phyloP scores from a whole-genome alignment of 2,113 vertebrate genomes.

The Pica pica region DNA sequence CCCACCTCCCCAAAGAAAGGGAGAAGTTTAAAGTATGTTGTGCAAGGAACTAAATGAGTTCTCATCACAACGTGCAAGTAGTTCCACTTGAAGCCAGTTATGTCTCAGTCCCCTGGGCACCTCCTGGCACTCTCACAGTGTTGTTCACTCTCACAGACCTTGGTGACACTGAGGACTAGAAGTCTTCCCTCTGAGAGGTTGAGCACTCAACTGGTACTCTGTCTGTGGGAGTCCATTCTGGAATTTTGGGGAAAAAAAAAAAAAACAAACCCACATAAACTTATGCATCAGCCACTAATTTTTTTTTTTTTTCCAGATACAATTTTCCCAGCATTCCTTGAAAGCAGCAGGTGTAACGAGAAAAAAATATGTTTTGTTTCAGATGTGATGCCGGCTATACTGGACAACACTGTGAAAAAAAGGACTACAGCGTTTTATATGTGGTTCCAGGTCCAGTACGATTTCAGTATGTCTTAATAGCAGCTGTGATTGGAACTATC shows the following conservation, averaged over 20 bases:
- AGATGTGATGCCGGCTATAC: slow-evolving; percentile 97
- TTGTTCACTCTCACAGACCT: neutral
- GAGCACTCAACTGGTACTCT: neutral
- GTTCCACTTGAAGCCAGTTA: neutral
- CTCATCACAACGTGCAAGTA: neutral
- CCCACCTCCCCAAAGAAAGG: neutral
- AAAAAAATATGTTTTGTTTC: slow-evolving; percentile 19
- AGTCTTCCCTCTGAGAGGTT: neutral
- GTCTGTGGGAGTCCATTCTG: neutral
- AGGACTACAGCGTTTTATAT: slow-evolving; percentile 97
- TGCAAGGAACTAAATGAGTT: neutral
- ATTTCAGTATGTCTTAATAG: slow-evolving; percentile 97
- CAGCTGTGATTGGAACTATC: slow-evolving; percentile 96
- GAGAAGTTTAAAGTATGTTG: neutral
- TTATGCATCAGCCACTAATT: neutral
- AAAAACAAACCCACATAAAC: neutral
- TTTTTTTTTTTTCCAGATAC: neutral
- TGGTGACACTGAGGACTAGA: neutral
- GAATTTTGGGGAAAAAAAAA: neutral
- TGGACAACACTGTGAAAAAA: slow-evolving; percentile 96
- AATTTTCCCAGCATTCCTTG: neutral
- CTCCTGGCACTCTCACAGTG: neutral
- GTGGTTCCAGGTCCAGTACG: slow-evolving; percentile 96
- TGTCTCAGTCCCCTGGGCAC: neutral
- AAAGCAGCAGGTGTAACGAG: neutral